phyloP scores from a whole-genome alignment of 2,113 vertebrate genomes.

The Ictalurus punctatus region DNA sequence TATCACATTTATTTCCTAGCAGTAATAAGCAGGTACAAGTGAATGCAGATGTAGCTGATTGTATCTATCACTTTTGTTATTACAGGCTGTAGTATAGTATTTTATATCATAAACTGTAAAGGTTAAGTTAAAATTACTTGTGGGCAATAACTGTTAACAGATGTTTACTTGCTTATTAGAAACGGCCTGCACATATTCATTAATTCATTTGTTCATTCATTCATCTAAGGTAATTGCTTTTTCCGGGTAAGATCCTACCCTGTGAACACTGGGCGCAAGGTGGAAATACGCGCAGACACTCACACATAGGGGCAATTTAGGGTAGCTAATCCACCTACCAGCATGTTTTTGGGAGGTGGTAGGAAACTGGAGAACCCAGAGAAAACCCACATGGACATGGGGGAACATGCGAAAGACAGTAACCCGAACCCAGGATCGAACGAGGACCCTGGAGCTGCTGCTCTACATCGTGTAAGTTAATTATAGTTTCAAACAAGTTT shows the following conservation, averaged over 20 bases:
- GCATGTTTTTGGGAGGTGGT: neutral
- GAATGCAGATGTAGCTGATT: neutral
- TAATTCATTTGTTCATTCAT: neutral
- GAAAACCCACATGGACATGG: neutral
- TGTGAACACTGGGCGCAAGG: neutral
- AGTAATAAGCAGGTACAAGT: neutral
- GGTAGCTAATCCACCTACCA: neutral
- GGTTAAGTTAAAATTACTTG: neutral
- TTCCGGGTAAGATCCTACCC: neutral
- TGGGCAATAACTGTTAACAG: neutral
- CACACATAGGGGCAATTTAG: neutral
- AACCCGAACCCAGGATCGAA: neutral
- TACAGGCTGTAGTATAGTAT: neutral
- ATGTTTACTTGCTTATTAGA: neutral
- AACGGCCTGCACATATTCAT: neutral
- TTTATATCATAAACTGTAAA: neutral
- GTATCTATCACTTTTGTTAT: neutral
- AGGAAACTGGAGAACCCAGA: neutral
- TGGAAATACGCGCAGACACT: neutral
- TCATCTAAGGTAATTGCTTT: neutral
- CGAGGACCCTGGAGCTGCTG: neutral
- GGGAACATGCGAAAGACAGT: neutral
- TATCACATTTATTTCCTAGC: neutral
- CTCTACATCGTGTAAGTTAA: neutral
- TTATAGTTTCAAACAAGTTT: constrained; percentile 5